Evolutionary conservation across 2,888 invertebrate genomes (phyloP).

Genomic region (Drosophila imparisetae): DNA sequence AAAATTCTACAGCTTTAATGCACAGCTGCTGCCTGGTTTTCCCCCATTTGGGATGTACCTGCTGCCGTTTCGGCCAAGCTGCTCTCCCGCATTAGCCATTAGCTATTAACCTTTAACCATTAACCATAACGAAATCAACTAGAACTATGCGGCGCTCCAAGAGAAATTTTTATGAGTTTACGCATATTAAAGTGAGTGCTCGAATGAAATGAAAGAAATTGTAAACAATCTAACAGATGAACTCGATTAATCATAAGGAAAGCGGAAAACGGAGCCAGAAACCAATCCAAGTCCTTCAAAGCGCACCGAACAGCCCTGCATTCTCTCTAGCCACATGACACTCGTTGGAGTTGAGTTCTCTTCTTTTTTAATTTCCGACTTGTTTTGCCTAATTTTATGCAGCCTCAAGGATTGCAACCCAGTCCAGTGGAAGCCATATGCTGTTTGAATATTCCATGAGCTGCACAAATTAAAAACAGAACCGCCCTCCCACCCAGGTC

Average conservation of each 20-base stretch:
- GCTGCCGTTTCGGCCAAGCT: constrained; percentile 56
- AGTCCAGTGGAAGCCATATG: constrained; percentile 66
- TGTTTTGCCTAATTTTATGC: constrained; percentile 77
- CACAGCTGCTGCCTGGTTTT: constrained; percentile 44
- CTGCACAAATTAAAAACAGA: constrained; percentile 77
- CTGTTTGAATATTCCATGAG: constrained; percentile 79
- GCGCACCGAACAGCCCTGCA: constrained; percentile 37
- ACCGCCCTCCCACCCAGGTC: constrained; percentile 14
- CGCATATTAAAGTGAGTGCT: constrained; percentile 62
- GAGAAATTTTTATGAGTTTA: constrained; percentile 62
- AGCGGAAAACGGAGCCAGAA: constrained; percentile 13
- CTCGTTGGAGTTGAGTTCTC: constrained; percentile 26
- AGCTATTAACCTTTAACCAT: constrained; percentile 18
- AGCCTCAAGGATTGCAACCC: constrained; percentile 68
- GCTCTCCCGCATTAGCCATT: constrained; percentile 29
- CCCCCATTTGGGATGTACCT: constrained; percentile 43
- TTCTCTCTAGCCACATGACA: constrained; percentile 57
- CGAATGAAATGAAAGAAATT: constrained; percentile 54
- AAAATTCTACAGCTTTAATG: constrained; percentile 57
- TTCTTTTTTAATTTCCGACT: constrained; percentile 69
- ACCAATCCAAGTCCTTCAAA: constrained; percentile 43
- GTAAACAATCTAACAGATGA: constrained; percentile 74
- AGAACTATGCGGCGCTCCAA: constrained; percentile 38
- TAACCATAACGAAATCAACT: constrained; percentile 53
- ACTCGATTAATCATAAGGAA: constrained; percentile 79